phyloP scores from a whole-genome alignment of 2,113 vertebrate species.

The Spermophilus dauricus region DNA sequence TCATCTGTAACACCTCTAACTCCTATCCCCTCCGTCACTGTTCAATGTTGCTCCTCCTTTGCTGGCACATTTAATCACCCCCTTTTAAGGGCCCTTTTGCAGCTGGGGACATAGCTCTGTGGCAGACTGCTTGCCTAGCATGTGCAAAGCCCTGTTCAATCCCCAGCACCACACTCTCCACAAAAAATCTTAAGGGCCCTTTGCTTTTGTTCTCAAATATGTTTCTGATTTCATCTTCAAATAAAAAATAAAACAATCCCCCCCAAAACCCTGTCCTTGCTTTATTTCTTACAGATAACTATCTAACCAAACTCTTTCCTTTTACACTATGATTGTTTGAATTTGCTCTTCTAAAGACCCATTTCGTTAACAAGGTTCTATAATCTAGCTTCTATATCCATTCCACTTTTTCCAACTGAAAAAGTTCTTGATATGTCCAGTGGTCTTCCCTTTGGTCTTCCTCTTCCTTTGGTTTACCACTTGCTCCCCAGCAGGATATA shows the following conservation, averaged over 20 bases:
- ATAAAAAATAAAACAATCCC: constrained; percentile 7
- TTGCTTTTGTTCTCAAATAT: constrained; percentile 14
- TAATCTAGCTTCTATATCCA: not conserved
- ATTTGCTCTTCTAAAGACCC: not conserved
- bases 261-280: not conserved
- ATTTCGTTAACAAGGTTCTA: constrained; percentile 8
- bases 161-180: too few relatives aligned
- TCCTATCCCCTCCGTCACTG: not conserved
- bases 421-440: not conserved
- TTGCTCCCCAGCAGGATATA: not conserved
- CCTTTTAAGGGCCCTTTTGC: not conserved
- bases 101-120: too few relatives aligned
- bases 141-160: too few relatives aligned
- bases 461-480: not conserved
- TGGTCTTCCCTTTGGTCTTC: not conserved
- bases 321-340: not conserved
- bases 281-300: not conserved
- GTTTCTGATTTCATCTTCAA: constrained; percentile 41
- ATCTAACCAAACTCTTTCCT: not conserved
- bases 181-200: too few relatives aligned
- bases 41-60: not conserved
- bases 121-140: too few relatives aligned
- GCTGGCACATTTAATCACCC: not conserved
- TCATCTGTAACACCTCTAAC: not conserved
- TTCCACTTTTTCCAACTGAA: not conserved